Percentiles rank a stretch among this genome's conserved stretches.
Conservation (phyloP, 1,140 invertebrate species). For the Temnothorax nylanderi region DNA sequence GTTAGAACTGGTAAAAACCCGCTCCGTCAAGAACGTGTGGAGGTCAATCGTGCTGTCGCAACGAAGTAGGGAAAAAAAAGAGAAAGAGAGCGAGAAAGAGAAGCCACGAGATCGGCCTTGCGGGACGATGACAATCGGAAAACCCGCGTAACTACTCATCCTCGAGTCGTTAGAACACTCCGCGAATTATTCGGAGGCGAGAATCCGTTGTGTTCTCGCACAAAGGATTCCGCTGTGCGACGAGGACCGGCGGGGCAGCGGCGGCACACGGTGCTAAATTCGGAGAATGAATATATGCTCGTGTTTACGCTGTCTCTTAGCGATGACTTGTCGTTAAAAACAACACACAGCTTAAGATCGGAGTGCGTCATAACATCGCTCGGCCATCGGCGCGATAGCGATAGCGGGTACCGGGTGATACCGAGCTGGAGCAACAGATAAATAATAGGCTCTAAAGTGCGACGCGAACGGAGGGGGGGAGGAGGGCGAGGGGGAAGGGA, state of each 20-base stretch:
- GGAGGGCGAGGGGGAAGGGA: not conserved
- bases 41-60: not conserved
- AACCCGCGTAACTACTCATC: not conserved
- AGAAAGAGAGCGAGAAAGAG: too few species aligned
- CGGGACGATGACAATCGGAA: not conserved
- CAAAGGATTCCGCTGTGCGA: not conserved
- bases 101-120: not conserved
- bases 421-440: not conserved
- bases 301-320: not conserved
- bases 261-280: not conserved
- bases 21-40: not conserved
- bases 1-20: not conserved
- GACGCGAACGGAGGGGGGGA: too few species aligned
- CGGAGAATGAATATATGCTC: not conserved
- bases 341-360: not conserved
- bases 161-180: too few species aligned
- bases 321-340: not conserved
- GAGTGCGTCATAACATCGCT: not conserved
- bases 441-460: not conserved
- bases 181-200: not conserved
- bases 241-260: not conserved
- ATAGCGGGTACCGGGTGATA: not conserved
- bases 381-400: not conserved
- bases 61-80: not conserved
- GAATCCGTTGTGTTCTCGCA: not conserved